Base-by-base conservation (phyloP, 2,888 invertebrate species). In the Trissonchulus latispiculum region DNA sequence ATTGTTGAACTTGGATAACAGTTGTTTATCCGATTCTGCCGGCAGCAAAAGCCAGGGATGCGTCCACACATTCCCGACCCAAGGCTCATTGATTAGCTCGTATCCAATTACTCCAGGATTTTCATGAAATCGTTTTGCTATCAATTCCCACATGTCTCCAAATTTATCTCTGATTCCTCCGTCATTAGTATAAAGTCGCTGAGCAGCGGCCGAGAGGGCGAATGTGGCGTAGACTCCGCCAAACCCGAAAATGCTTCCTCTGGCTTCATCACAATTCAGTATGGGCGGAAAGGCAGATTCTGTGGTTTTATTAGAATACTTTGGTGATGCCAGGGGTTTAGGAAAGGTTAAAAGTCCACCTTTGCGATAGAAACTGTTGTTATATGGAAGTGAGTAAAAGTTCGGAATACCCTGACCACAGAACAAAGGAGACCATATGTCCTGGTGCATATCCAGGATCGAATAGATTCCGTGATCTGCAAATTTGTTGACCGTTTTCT, bases 11-110 rank as follows among this genome's bases (percentile, higher is more conserved):
- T 8, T 8, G 35, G 31, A 8, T 28, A 64, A n/a, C 8, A 15
- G 8, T 8, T 32, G 32, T 15, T n/a, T 8, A 64, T 64, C 66
- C 8, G 66, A 8, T 18, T 15, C 32, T 28, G n/a, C n/a, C 8
- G 66, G 66, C 8, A 32, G 8, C 8, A 29, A 15, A 8, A 64
- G 66, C 8, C 15, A 33, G 35, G 8, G 8, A 8, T 23, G 48
- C 23, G 23, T 59, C 8, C 28, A 64, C 8, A 28, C 32, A n/a
- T 64, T 28, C 35, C 66, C 66, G 8, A 64, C n/a, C 66, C 66
- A 64, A n/a, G 66, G 66, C 35, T 64, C 66, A 33, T 64, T 64
- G 8, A 64, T 8, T 28, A 64, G 66, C 66, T 64, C 66, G n/a
- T 64, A 64, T 15, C 66, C 66, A 8, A 64, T 8, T 18, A 64